phyloP scores from a whole-genome alignment of 23 tunicate species.

The Diplosoma virens region DNA sequence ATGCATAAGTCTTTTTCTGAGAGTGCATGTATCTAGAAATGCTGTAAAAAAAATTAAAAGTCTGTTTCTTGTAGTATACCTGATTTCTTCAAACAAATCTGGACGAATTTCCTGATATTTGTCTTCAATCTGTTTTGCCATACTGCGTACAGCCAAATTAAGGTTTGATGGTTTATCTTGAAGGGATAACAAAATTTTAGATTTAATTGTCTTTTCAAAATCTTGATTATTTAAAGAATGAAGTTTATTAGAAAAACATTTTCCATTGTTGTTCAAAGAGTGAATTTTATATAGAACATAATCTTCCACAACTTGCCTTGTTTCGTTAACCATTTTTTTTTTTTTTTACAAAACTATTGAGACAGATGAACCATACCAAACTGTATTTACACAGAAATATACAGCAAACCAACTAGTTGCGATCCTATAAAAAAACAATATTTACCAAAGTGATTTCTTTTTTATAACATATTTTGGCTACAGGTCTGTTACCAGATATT shows the following conservation, averaged over 20 bases:
- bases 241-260: neutral
- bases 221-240: neutral
- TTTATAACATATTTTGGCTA: too few relatives aligned
- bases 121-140: conserved; percentile 42
- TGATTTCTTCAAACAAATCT: conserved; percentile 45
- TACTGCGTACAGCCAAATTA: conserved; percentile 38
- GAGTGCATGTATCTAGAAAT: too few relatives aligned
- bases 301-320: conserved; percentile 70
- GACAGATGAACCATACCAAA: neutral
- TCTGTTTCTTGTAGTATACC: too few relatives aligned
- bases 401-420: too few relatives aligned
- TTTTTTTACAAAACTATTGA: neutral
- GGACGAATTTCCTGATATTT: conserved; percentile 51
- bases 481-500: too few relatives aligned
- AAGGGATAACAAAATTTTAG: conserved; percentile 9
- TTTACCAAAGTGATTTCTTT: too few relatives aligned
- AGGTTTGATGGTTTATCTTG: conserved; percentile 46
- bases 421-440: too few relatives aligned
- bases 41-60: too few relatives aligned
- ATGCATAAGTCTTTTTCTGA: too few relatives aligned
- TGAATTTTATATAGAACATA: conserved; percentile 53
- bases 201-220: neutral
- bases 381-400: neutral
- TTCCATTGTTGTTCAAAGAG: neutral
- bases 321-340: conserved; percentile 60